These are phyloP conservation scores for Xiphophorus hellerii DNA, from an alignment of 2,113 vertebrate species.

Conservation along the genomic window DNA sequence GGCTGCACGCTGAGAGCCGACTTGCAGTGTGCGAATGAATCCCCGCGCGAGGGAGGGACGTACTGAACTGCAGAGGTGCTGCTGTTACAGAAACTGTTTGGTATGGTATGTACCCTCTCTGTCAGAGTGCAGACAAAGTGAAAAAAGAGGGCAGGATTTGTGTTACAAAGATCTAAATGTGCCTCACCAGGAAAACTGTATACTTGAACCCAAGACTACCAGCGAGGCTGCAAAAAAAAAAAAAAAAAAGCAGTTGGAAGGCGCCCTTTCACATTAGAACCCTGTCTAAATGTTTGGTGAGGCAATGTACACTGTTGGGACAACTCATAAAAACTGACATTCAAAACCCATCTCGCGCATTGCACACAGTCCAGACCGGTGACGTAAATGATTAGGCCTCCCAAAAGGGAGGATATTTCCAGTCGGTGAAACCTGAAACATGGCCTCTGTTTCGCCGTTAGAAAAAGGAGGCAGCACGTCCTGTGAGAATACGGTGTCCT, in stretches of 20 bases:
- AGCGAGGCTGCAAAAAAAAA: neutral
- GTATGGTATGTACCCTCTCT: neutral
- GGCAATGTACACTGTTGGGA: constrained; percentile 44
- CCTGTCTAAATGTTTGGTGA: constrained; percentile 64
- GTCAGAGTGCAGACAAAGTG: constrained; percentile 10
- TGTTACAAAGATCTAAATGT: constrained; percentile 12
- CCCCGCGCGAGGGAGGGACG: neutral
- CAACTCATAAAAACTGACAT: constrained; percentile 62
- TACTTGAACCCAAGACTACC: constrained; percentile 11
- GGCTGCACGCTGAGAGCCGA: constrained; percentile 24
- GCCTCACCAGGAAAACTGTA: neutral
- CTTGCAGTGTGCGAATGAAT: neutral
- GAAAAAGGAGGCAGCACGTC: constrained; percentile 35
- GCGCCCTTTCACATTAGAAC: constrained; percentile 42
- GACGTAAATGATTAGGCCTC: constrained; percentile 63
- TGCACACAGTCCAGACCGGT: constrained; percentile 47
- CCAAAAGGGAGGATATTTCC: constrained; percentile 62
- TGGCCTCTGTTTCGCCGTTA: constrained; percentile 60
- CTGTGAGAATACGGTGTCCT: constrained; percentile 63
- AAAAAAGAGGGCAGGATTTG: neutral
- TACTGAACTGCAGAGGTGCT: constrained; percentile 16
- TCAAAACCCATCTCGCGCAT: constrained; percentile 46
- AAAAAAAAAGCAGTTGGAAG: constrained; percentile 10
- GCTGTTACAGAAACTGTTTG: constrained; percentile 8
- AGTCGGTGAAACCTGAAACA: constrained; percentile 73